Conservation (phyloP, 2,888 invertebrate genomes). For the Ophioninae sp. region DNA sequence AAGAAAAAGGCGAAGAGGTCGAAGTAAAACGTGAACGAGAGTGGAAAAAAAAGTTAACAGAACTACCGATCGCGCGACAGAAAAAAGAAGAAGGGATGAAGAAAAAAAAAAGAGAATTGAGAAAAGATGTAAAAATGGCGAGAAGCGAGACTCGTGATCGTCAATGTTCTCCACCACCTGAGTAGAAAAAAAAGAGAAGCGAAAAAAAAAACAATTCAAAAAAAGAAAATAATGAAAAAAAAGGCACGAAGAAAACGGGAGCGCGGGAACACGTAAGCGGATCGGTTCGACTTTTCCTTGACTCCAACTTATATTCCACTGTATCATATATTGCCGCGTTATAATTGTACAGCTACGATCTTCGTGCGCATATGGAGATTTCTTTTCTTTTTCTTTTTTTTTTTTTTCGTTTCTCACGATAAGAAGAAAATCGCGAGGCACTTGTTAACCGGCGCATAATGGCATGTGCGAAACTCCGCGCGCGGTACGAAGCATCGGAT, state of each 20-base stretch:
- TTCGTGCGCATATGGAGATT: constrained; percentile 7
- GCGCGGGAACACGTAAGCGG: not conserved
- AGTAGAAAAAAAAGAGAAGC: not conserved
- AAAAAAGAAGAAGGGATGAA: not conserved
- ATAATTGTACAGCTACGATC: not conserved
- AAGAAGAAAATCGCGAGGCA: constrained; percentile 32
- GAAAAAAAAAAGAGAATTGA: not conserved
- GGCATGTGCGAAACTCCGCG: not conserved
- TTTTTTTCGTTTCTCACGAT: constrained; percentile 12
- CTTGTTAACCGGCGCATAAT: constrained; percentile 8
- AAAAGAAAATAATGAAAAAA: not conserved
- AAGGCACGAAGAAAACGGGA: not conserved
- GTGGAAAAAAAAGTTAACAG: constrained; percentile 4
- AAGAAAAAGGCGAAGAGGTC: not conserved
- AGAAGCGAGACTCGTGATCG: not conserved
- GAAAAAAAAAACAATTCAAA: not conserved
- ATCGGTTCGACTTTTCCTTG: constrained; percentile 14
- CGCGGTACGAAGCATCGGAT: not conserved
- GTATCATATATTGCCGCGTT: not conserved
- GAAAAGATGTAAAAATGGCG: constrained; percentile 17
- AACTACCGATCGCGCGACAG: not conserved
- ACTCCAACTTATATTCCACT: constrained; percentile 3
- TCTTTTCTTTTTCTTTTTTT: constrained; percentile 7
- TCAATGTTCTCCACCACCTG: not conserved
- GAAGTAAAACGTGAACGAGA: constrained; percentile 5